Evolutionary conservation across 2,797 vertebrate species (phyloP).

Genomic region (Peromyscus melanophrys): DNA sequence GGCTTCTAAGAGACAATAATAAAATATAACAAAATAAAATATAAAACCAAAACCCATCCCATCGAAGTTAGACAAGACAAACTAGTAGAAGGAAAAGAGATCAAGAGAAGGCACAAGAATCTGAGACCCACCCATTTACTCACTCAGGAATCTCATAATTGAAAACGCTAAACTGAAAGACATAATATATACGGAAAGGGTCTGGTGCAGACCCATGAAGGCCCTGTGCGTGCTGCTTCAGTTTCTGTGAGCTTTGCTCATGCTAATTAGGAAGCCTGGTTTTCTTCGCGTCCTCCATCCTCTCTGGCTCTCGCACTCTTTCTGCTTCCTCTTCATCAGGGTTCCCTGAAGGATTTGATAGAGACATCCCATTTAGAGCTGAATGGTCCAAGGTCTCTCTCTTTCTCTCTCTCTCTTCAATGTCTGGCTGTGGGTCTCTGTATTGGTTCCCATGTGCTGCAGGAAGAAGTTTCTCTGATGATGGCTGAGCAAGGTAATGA

Average conservation of each 20-base stretch:
- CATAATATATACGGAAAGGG: neutral
- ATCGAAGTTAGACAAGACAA: neutral
- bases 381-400: neutral
- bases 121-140: neutral
- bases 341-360: neutral
- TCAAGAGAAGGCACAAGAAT: neutral
- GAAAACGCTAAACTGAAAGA: neutral
- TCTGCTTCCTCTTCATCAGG: neutral
- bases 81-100: neutral
- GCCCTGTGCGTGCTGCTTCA: neutral
- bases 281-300: neutral
- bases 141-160: neutral
- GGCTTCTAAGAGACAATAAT: neutral
- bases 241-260: neutral
- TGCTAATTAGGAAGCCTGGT: neutral
- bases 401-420: neutral
- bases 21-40: neutral
- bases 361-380: neutral
- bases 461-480: neutral
- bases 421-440: neutral
- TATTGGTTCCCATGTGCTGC: neutral
- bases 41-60: neutral
- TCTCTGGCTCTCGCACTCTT: neutral
- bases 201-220: neutral
- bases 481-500: neutral